phyloP scores from a whole-genome alignment of 1,140 invertebrate genomes.

The Bombus balteatus region DNA sequence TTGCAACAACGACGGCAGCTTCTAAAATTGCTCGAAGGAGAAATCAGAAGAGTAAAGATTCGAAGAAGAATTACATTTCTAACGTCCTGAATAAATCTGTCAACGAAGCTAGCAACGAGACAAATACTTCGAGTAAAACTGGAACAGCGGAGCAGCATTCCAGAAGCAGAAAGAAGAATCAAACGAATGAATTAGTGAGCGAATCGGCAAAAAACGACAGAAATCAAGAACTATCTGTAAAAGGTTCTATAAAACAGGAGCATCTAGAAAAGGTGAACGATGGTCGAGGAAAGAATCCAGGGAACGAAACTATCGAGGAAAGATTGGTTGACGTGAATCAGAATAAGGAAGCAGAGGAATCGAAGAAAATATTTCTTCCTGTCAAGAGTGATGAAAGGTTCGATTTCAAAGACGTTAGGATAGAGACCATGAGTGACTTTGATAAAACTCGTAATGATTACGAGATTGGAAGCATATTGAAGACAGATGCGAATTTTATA shows the following conservation, averaged over 20 bases:
- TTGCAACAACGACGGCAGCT: not conserved
- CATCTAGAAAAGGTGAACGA: not conserved
- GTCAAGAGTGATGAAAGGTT: conserved; percentile 46
- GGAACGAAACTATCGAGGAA: not conserved
- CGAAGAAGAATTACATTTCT: not conserved
- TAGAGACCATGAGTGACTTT: conserved; percentile 50
- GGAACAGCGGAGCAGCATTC: conserved; percentile 66
- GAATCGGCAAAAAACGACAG: not conserved
- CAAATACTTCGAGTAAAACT: conserved; percentile 50
- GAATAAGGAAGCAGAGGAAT: conserved; percentile 3
- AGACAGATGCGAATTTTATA: conserved; percentile 63
- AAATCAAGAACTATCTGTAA: not conserved
- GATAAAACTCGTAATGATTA: conserved; percentile 31
- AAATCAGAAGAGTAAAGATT: not conserved
- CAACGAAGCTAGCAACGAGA: not conserved
- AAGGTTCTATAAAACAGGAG: not conserved
- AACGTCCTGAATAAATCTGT: not conserved
- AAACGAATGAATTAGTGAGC: not conserved
- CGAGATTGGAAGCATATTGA: conserved; percentile 7
- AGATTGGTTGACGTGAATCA: not conserved
- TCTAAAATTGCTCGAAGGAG: conserved; percentile 1
- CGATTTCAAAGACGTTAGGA: conserved; percentile 40
- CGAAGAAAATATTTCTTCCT: conserved; percentile 48
- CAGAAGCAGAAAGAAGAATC: conserved; percentile 43
- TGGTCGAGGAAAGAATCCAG: not conserved